Conservation (phyloP, 1,140 invertebrate genomes). For the Drosophila teissieri region DNA sequence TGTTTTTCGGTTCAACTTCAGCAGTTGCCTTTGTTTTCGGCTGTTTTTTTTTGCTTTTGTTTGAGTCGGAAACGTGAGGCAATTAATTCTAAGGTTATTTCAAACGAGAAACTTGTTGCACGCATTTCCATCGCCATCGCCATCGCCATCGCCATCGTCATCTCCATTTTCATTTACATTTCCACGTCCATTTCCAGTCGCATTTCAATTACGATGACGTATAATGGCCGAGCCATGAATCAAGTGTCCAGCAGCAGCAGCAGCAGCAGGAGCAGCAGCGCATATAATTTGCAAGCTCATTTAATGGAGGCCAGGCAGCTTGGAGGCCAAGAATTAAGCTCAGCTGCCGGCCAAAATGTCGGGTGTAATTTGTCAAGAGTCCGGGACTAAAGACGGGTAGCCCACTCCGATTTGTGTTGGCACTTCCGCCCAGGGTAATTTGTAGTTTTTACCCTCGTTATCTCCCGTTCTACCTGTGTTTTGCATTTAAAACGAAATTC, state of each 20-base stretch:
- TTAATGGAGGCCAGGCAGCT: conserved; percentile 41
- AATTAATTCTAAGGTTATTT: conserved; percentile 82
- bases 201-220: conserved; percentile 80
- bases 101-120: conserved; percentile 77
- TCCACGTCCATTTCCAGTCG: conserved; percentile 50
- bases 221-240: conserved; percentile 73
- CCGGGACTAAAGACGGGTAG: conserved; percentile 56
- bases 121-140: conserved; percentile 62
- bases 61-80: conserved; percentile 73
- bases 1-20: conserved; percentile 70
- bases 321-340: conserved; percentile 48
- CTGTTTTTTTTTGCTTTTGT: conserved; percentile 15
- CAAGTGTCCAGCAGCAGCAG: conserved; percentile 45
- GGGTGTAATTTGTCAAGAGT: conserved; percentile 56
- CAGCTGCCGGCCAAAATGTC: conserved; percentile 50
- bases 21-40: conserved; percentile 71
- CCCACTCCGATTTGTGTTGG: conserved; percentile 33
- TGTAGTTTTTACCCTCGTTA: conserved; percentile 29
- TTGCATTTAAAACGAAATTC: conserved; percentile 67
- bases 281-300: conserved; percentile 55
- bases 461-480: conserved; percentile 8
- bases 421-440: conserved; percentile 47
- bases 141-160: conserved; percentile 7
- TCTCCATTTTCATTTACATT: conserved; percentile 68
- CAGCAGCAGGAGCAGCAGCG: conserved; percentile 19